Base-by-base conservation (phyloP, 2,797 vertebrate genomes). In the Cossypha polioptera region DNA sequence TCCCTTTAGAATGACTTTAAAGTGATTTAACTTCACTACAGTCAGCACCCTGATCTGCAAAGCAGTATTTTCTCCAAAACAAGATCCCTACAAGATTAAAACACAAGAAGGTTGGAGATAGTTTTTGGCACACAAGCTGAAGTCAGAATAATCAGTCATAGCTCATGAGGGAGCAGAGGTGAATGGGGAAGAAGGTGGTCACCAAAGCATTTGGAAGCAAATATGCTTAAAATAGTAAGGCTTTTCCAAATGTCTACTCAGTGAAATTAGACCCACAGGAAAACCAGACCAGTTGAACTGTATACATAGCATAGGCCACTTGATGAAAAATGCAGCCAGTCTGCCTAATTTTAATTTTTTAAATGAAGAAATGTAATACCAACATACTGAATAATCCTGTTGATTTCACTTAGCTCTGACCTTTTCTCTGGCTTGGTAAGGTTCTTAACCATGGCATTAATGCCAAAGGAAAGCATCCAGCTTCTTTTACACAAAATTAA, bases 181-280 rank as follows among this genome's bases (percentile, higher is more conserved):
- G 57, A 94, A 73, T n/a, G n/a, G 18, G 20, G 61, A 88, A 22
- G 35, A 68, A 67, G 18, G 17, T n/a, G n/a, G 20, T 67, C 66
- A n/a, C 57, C 93, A 92, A 89, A 83, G 38, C 28, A 89, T 57
- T 62, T 92, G 71, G 33, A 93, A 62, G 65, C 38, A 96, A 83
- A 77, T 61, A 78, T 29, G 79, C 68, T 86, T 89, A 92, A 83
- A 85, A 88, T 33, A 85, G 45, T 24, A 57, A 69, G 31, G 50
- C 25, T 73, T 85, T 91, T 91, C 63, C 67, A 90, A 91, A 67
- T 16, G 54, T 10, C 93, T 94, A 67, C 67, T 95, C 91, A 92
- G 68, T 19, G 53, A 89, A 96, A 93, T 86, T 68, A 87, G 38
- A 54, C 29, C 24, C 74, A 48, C 36, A n/a, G 75, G 66, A 91